Evolutionary conservation across 2,113 vertebrate species (phyloP), one percentile per base, ranked within the genome.

Genomic region (Rhinopomastus cyanomelas): DNA sequence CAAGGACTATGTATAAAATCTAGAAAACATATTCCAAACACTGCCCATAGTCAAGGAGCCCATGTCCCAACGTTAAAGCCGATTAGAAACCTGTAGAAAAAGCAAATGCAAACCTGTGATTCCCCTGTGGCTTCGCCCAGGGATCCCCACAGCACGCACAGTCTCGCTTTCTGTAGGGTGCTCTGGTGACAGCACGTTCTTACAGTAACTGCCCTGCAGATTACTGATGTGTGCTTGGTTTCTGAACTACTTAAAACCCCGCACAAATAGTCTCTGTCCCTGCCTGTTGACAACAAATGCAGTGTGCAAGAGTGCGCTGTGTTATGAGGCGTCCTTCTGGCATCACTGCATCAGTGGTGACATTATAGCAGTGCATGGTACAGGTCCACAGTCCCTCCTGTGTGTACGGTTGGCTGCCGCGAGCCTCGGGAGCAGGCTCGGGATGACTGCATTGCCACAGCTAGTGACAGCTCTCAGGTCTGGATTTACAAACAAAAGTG

Each of bases 141-240:
- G 8, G 8, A 83, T 83, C 30, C 23, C 46, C 46, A 67, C 0
- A 1, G 25, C 61, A 46, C 0, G 0, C 57, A 74, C 8, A 57
- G 48, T 83, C 80, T 91, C 48, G 39, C 52, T 62, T 90, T 92
- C 68, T 82, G 13, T 61, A 42, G 26, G 11, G 46, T 0, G 2
- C 64, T 17, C 9, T 4, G 1, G 17, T 68, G 61, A 74, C 57
- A 85, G 57, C 36, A 57, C 13, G 16, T 73, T 66, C 27, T 68
- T 73, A 48, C 42, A 86, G 19, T 37, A 86, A 72, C 17, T 78
- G 29, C 46, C 32, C 3, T 34, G 39, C 16, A 64, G 37, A 64
- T 23, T 23, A 17, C 48, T 91, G 20, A 36, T 86, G 91, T 44
- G 25, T 76, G 32, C 59, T 88, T 65, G n/a, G 8, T 79, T 65